Percentiles rank a stretch among this genome's conserved stretches.
phyloP scores from a whole-genome alignment of 2,113 vertebrate species.

The Laterallus jamaicensis region DNA sequence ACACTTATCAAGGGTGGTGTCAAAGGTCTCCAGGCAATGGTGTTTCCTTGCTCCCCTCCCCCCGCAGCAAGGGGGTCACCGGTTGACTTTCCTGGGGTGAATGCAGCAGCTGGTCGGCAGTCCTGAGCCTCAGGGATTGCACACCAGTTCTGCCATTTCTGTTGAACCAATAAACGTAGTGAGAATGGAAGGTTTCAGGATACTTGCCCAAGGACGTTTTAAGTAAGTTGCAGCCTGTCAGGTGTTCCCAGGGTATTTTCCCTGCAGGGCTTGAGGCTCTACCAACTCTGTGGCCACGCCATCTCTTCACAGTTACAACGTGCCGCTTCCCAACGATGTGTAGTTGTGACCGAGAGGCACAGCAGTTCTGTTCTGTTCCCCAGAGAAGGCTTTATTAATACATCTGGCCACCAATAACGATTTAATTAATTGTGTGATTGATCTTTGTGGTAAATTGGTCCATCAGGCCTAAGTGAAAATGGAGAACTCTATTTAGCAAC shows the following conservation, averaged over 20 bases:
- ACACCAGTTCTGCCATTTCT: neutral
- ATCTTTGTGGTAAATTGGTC: neutral
- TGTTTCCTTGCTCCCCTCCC: neutral
- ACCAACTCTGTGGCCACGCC: neutral
- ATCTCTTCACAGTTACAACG: fast-evolving
- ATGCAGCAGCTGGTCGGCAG: neutral
- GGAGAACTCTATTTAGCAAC: neutral
- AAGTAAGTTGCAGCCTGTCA: neutral
- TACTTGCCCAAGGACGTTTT: neutral
- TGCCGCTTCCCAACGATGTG: neutral
- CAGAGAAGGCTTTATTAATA: neutral
- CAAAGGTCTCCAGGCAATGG: neutral
- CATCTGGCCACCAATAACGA: neutral
- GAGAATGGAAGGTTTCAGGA: neutral
- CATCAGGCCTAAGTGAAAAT: neutral
- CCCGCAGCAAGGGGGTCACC: too few relatives aligned
- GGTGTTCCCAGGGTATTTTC: neutral
- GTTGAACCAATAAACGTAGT: fast-evolving
- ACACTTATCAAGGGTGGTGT: neutral
- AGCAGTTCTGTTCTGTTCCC: neutral
- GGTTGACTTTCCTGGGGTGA: neutral
- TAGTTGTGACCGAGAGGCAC: neutral
- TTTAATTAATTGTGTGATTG: neutral
- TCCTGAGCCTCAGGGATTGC: neutral
- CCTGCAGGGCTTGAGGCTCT: neutral